phyloP scores from a whole-genome alignment of 2,113 vertebrate genomes.

The Chrysemys picta region DNA sequence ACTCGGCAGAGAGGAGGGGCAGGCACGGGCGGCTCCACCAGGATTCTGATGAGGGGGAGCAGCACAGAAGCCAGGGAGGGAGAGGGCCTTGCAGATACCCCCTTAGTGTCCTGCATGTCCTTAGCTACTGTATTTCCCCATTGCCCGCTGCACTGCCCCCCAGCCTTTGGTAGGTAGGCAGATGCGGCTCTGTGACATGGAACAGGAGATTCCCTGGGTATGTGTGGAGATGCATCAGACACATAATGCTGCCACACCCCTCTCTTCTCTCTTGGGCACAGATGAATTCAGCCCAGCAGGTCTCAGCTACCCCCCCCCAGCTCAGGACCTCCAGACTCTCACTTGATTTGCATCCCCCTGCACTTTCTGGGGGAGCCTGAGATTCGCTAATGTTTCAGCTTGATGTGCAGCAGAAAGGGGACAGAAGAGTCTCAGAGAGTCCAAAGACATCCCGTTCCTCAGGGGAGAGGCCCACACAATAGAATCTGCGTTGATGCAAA shows the following conservation, averaged over 20 bases:
- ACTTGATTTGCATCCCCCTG: background rate
- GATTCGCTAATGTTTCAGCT: background rate
- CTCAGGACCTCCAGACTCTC: background rate
- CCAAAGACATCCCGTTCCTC: too few species aligned
- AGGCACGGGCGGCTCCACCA: background rate
- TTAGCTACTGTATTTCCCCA: background rate
- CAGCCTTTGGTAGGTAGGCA: background rate
- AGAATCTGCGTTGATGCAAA: rapidly evolving
- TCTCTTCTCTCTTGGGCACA: background rate
- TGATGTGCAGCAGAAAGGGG: rapidly evolving
- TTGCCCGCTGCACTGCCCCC: background rate
- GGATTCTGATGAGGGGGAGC: background rate
- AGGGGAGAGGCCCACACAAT: rapidly evolving
- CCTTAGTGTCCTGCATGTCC: background rate
- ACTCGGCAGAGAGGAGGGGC: background rate
- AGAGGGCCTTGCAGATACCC: background rate
- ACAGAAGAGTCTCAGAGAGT: too few species aligned
- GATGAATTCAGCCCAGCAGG: background rate
- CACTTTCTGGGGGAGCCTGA: background rate
- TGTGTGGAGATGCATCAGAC: background rate
- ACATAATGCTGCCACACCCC: background rate
- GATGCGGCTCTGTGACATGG: background rate
- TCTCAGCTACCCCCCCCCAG: background rate
- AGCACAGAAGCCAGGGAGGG: background rate
- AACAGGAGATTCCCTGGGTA: background rate